Conservation (phyloP, 2,888 invertebrate genomes). For the Creontiades dilutus region DNA sequence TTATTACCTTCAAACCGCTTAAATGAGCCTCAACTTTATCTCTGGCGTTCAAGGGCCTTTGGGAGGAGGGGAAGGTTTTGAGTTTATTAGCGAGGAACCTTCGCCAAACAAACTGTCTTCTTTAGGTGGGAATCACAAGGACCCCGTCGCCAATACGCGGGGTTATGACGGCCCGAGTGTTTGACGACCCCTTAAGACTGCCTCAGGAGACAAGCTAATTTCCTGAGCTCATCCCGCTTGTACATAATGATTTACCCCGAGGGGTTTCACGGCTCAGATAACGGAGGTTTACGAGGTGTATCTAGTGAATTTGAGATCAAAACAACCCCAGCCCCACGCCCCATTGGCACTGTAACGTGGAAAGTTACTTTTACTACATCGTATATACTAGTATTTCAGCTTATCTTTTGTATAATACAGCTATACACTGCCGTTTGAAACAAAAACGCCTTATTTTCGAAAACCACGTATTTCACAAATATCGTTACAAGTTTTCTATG, state of each 20-base stretch:
- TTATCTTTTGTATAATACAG: no score
- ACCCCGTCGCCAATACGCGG: not conserved
- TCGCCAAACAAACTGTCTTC: not conserved
- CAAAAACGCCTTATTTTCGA: no score
- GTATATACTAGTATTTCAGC: no score
- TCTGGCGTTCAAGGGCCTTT: not conserved
- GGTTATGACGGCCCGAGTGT: not conserved
- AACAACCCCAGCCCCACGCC: not conserved
- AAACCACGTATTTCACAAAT: no score
- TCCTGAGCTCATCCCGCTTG: conserved; percentile 5
- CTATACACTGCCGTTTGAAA: no score
- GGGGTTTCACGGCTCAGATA: not conserved
- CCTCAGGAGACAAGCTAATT: conserved; percentile 9
- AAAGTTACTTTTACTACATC: no score
- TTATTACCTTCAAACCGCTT: conserved; percentile 2
- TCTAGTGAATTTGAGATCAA: not conserved
- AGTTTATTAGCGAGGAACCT: not conserved
- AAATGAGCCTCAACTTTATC: conserved; percentile 39
- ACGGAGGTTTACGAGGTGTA: not conserved
- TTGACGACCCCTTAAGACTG: conserved; percentile 2
- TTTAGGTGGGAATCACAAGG: not conserved
- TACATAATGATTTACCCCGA: not conserved
- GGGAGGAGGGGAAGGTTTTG: not conserved
- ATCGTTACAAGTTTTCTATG: no score
- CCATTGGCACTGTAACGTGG: no score